Percentiles rank a stretch among this genome's conserved stretches.
These are phyloP conservation scores for Cnemophilus loriae DNA, from an alignment of 2,113 vertebrate species.

Conservation along the genomic window DNA sequence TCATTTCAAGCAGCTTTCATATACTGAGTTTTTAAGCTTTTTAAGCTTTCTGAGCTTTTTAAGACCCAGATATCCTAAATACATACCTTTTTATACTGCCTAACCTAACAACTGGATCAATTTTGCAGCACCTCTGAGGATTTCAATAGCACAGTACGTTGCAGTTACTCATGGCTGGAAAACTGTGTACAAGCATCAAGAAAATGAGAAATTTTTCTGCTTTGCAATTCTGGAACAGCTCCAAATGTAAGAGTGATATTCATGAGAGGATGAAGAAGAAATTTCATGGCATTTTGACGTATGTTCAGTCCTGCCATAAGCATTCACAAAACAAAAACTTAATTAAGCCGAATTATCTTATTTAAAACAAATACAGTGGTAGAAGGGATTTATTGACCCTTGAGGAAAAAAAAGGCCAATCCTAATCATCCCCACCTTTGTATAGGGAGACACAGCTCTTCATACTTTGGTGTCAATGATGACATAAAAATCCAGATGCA, in stretches of 20 bases:
- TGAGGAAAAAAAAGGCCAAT: background rate
- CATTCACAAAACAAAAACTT: background rate
- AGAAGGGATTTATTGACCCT: background rate
- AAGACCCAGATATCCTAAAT: background rate
- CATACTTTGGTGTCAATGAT: background rate
- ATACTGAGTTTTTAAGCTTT: background rate
- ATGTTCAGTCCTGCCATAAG: background rate
- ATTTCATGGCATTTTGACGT: background rate
- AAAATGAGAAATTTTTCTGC: background rate
- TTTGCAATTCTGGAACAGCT: background rate
- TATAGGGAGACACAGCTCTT: background rate
- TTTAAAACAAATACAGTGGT: background rate
- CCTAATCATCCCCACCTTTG: rapidly evolving
- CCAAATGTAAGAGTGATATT: background rate
- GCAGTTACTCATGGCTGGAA: background rate
- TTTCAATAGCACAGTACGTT: background rate
- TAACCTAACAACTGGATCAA: background rate
- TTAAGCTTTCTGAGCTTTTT: background rate
- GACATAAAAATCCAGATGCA: background rate
- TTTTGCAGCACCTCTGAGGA: background rate
- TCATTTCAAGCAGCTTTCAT: background rate
- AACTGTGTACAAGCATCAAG: background rate
- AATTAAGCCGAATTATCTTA: background rate
- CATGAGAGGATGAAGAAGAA: background rate
- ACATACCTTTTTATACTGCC: background rate